Conservation (phyloP, 2,797 vertebrate genomes). For the Glossophaga mutica region DNA sequence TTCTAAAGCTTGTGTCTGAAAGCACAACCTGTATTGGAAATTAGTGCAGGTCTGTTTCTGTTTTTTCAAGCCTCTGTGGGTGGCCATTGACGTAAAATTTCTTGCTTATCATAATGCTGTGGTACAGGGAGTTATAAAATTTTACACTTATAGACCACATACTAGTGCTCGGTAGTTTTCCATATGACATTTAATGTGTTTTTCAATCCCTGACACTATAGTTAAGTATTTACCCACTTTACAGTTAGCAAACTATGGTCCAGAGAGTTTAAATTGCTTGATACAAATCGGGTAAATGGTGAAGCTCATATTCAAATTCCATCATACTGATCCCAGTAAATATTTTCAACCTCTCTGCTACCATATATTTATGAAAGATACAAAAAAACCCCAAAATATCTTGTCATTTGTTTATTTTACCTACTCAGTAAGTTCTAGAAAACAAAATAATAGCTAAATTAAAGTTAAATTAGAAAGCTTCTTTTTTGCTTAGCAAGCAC, state of each 20-base stretch:
- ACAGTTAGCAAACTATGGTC: background rate
- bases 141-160: background rate
- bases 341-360: background rate
- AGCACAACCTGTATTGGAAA: background rate
- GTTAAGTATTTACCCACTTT: background rate
- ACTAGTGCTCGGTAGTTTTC: background rate
- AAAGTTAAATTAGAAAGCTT: background rate
- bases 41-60: background rate
- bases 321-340: background rate
- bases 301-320: background rate
- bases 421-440: background rate
- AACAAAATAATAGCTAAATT: background rate
- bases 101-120: background rate
- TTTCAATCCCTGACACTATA: background rate
- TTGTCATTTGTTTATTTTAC: background rate
- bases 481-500: background rate
- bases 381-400: background rate
- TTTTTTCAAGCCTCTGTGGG: background rate
- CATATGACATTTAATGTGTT: background rate
- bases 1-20: background rate
- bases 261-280: background rate
- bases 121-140: background rate
- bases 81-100: background rate
- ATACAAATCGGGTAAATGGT: background rate
- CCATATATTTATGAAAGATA: background rate